Base-by-base conservation (phyloP, 1,140 invertebrate genomes). In the Melitaea cinxia region DNA sequence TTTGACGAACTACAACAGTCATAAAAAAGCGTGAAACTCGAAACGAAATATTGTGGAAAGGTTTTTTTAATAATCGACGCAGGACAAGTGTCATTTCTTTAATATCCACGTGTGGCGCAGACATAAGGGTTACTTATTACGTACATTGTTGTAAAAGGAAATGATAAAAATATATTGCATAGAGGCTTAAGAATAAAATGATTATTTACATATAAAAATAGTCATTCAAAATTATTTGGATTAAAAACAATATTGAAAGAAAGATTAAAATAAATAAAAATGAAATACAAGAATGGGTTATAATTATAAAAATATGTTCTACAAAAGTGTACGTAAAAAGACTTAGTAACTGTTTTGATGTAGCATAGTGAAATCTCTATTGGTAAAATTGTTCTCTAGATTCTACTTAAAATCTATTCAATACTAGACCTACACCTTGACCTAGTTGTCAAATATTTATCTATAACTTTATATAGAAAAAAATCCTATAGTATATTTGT, bases 361-460 rank as follows among this genome's bases (percentile, higher is more conserved):
- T 85, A 83, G 74, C 70, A 77, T 82, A 75, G 67, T 77, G 55
- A 66, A 69, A 65, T 75, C 58, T 83, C 65, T 80, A 85, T 82
- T 85, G 72, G n/a, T 80, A 83, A 78, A 54, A 76, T 75, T 66
- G 67, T 78, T 88, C 78, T 86, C 64, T 84, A 85, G 75, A 77
- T 74, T 78, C 70, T 74, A 75, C 70, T 75, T 64, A 65, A 73
- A 57, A 64, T 73, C 57, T 73, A 67, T 68, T 75, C 49, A 61
- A 59, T 37, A 53, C 66, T 77, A 70, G 68, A 82, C 82, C 71
- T 77, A 77, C 72, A 82, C 68, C 76, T 80, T 79, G 68, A 76
- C 54, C 71, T 87, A 85, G 82, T 65, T 63, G 26, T 82, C 70
- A 74, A 75, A 78, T 78, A 76, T 78, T 77, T 77, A 75, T 57